Evolutionary conservation across 2,888 invertebrate species (phyloP), one percentile per base, ranked within the genome.

Genomic region (Ophion obscuratus): DNA sequence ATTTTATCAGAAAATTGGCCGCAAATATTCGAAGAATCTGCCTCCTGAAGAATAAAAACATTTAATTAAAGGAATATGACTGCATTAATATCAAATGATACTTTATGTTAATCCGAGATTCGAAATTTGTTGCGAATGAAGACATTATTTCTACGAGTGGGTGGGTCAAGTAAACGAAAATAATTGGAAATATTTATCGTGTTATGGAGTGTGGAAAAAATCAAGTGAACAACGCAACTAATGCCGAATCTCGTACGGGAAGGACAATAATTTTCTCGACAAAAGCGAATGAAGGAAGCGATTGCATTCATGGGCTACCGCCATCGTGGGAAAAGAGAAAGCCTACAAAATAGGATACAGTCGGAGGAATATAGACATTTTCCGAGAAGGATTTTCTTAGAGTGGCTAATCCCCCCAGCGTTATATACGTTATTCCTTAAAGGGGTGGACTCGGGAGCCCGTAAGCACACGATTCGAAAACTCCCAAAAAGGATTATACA

Each of bases 401-500:
- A 78, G n/a, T 24, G 64, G 77, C 64, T 81, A 85, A 85, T 85
- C 81, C 85, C 62, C 44, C 31, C 31, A 61, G 68, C 27, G 11
- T 67, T 85, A 71, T 80, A 71, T 27, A 62, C 36, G 36, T 80
- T 24, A 71, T 64, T 80, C 27, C 71, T 62, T 64, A 14, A 11
- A 5, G 31, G 53, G 17, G 14, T 44, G 31, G n/a, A 11, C 44
- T 66, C 66, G 14, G 20, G 24, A 36, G 76, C 59, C 11, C 76
- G n/a, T 62, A 74, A 67, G 20, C 24, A 36, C 82, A 74, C 82
- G 70, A 82, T 82, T 68, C 79, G 82, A 81, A 74, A 85, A 53
- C 79, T 79, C 53, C 64, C 71, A 62, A 36, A 75, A 75, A 66
- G 66, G 82, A 82, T 85, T 81, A 81, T 68, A 62, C 17, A 73